phyloP scores from a whole-genome alignment of 2,888 invertebrate genomes.

The Allolobophora icterica region DNA sequence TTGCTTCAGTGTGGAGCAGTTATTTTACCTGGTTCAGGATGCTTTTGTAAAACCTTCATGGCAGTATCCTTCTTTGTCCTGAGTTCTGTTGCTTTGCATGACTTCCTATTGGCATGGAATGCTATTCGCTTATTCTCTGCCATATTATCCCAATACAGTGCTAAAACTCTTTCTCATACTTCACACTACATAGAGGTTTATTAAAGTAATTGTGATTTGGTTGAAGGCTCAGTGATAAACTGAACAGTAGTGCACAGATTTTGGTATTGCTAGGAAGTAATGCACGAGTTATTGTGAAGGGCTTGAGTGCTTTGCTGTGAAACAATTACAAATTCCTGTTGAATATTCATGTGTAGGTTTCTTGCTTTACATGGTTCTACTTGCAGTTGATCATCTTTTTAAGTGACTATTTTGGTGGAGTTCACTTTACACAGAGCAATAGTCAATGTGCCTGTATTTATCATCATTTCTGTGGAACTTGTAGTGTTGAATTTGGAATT shows the following conservation, averaged over 20 bases:
- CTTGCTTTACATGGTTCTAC: background rate
- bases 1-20: background rate
- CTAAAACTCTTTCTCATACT: background rate
- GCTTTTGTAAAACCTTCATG: background rate
- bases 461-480: background rate
- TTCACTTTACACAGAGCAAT: slow-evolving; percentile 7
- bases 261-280: background rate
- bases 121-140: background rate
- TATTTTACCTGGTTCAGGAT: background rate
- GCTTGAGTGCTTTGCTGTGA: background rate
- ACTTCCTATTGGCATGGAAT: background rate
- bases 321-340: background rate
- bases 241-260: background rate
- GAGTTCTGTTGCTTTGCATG: background rate
- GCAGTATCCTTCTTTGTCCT: background rate
- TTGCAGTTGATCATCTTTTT: background rate
- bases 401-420: background rate
- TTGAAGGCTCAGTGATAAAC: background rate
- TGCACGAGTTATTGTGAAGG: background rate
- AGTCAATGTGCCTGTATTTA: slow-evolving; percentile 7
- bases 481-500: background rate
- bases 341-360: background rate
- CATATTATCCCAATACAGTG: background rate
- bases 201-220: background rate
- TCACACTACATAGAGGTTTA: background rate